A percentile compares a stretch with the other conserved stretches of the same genome.
Evolutionary conservation across 2,888 invertebrate genomes (phyloP).

Genomic region (Drosophila cognata): DNA sequence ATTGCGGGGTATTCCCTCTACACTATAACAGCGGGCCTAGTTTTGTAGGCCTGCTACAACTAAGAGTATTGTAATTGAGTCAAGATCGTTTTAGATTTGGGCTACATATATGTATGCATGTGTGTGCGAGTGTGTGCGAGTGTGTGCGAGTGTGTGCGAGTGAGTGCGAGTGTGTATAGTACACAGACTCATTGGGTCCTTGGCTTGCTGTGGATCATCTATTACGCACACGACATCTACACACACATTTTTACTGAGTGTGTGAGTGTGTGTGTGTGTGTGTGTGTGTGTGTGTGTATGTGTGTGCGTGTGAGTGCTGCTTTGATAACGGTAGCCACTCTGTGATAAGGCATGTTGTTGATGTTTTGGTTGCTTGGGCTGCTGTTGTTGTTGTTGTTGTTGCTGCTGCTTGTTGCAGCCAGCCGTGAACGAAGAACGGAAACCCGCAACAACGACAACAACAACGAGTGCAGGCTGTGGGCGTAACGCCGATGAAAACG

Average conservation of each 20-base stretch:
- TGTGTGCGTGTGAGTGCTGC: constrained; percentile 29
- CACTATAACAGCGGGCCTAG: background rate
- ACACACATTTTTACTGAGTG: constrained; percentile 7
- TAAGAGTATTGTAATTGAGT: constrained; percentile 7
- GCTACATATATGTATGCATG: constrained; percentile 2
- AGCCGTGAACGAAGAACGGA: constrained; percentile 59
- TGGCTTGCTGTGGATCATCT: constrained; percentile 53
- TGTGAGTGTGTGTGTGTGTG: background rate
- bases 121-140: background rate
- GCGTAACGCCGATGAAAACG: constrained; percentile 66
- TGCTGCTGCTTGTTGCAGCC: constrained; percentile 51
- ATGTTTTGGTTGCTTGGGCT: constrained; percentile 69
- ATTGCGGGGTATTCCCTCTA: constrained; percentile 11
- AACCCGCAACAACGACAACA: constrained; percentile 29
- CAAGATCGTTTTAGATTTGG: constrained; percentile 17
- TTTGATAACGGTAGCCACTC: constrained; percentile 52
- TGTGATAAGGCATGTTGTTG: constrained; percentile 68
- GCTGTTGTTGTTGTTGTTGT: constrained; percentile 33
- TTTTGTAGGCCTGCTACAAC: constrained; percentile 1
- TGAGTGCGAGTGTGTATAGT: constrained; percentile 6
- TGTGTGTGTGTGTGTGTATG: background rate
- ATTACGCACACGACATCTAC: constrained; percentile 30
- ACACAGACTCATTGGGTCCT: constrained; percentile 46
- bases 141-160: background rate
- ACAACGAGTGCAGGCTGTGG: constrained; percentile 46